Evolutionary conservation across 2,113 vertebrate genomes (phyloP).

Genomic region (Gavialis gangeticus): DNA sequence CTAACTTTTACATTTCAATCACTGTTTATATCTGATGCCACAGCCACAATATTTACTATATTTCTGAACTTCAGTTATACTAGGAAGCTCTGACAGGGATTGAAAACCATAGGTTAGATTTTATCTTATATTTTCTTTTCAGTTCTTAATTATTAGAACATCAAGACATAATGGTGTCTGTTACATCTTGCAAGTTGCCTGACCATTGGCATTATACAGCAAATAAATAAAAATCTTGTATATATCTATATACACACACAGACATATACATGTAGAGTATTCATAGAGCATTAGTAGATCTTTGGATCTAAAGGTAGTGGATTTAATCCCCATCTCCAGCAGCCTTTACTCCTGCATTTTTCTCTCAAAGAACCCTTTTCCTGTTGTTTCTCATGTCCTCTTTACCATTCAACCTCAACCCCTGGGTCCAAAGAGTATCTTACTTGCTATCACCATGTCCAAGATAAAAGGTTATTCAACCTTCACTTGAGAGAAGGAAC

Average conservation of each 20-base stretch:
- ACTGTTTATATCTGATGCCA: background rate
- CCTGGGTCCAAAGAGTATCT: background rate
- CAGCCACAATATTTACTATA: background rate
- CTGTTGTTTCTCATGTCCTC: too few relatives aligned
- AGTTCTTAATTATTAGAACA: background rate
- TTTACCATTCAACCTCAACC: too few relatives aligned
- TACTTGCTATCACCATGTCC: background rate
- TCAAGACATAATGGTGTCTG: background rate
- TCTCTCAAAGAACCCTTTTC: too few relatives aligned
- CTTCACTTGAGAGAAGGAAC: constrained; percentile 41
- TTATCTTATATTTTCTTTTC: background rate
- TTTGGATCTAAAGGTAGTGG: too few relatives aligned
- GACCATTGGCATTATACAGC: background rate
- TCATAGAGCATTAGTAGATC: too few relatives aligned
- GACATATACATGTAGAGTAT: too few relatives aligned
- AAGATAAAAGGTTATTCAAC: constrained; percentile 43
- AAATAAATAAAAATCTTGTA: background rate
- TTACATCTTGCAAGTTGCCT: background rate
- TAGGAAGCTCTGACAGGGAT: background rate
- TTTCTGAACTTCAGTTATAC: background rate
- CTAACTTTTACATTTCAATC: background rate
- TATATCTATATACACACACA: background rate
- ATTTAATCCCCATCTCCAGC: too few relatives aligned
- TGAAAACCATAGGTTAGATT: background rate
- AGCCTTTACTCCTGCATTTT: too few relatives aligned